Evolutionary conservation across 2,888 invertebrate genomes (phyloP), one percentile per base, ranked within the genome.

Genomic region (Cephus nigrinus): DNA sequence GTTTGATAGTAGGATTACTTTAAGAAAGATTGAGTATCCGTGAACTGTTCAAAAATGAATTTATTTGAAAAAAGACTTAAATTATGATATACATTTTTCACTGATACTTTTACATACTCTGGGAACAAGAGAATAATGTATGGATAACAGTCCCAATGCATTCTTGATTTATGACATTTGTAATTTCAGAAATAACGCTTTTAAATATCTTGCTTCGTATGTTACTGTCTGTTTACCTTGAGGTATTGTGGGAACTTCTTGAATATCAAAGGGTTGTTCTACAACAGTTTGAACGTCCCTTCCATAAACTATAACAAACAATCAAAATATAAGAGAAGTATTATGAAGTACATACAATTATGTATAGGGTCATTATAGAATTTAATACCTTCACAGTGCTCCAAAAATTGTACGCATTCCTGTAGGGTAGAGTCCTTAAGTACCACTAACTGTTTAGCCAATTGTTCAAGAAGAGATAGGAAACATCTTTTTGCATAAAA

Each of bases 401-500:
- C 97, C 76, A 98, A 93, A 92, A 98, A 98, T 84, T 95, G 94
- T 80, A 98, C 93, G 87, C 98, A 97, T 88, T 98, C 98, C 85
- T 96, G 95, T 80, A 98, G 93, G 36, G 98, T 96, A 34, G 95
- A 94, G 92, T 98, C 98, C 88, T 96, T 94, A 75, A 98, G 94
- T 74, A 97, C 96, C 78, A 98, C 96, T 92, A 97, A 95, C 90
- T 98, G 98, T 88, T 98, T 98, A 0, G 97, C 94, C 85, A 98
- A 93, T 91, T 97, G 97, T 92, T 98, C 98, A 79, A 98, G 94
- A 86, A 98, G 94, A n/a, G 97, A 97, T 78, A 99, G 92, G 90
- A 99, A 97, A 90, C 98, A 99, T 80, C 99, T 94, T 91, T 99
- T 99, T 1, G 98, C 97, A 90, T 99, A 99, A 90, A 97, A 96